phyloP scores from a whole-genome alignment of 2,888 invertebrate species.

The Lepidonotus clava region DNA sequence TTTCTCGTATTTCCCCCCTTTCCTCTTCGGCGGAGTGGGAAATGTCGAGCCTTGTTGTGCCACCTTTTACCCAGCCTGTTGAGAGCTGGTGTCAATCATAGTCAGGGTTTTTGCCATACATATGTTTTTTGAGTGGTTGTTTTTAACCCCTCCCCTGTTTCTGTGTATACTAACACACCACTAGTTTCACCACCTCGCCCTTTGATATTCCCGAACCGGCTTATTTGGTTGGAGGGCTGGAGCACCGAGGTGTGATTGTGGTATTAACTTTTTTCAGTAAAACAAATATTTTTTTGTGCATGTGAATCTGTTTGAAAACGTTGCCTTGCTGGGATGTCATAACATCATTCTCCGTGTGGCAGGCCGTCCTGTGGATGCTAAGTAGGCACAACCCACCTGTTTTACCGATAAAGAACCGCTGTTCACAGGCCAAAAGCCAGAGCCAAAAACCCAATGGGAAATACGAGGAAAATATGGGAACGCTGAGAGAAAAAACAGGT shows the following conservation, averaged over 20 bases:
- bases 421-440: neutral
- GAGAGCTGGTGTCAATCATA: constrained; percentile 7
- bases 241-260: neutral
- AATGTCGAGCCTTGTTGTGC: neutral
- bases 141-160: neutral
- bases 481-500: neutral
- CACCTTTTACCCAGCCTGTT: neutral
- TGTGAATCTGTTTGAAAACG: constrained; percentile 6
- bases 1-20: neutral
- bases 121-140: neutral
- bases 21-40: neutral
- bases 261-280: neutral
- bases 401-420: constrained; percentile 1
- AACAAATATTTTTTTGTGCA: neutral
- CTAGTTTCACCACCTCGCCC: constrained; percentile 1
- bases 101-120: neutral
- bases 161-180: neutral
- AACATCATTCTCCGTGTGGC: neutral
- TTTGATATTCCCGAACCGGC: too few species aligned
- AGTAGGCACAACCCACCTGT: constrained; percentile 34
- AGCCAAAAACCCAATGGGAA: too few species aligned
- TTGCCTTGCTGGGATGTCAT: constrained; percentile 5
- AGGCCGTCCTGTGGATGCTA: neutral
- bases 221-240: neutral
- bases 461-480: neutral